These are phyloP conservation scores for Argya squamiceps DNA, from an alignment of 2,797 vertebrate genomes.

Conservation along the genomic window DNA sequence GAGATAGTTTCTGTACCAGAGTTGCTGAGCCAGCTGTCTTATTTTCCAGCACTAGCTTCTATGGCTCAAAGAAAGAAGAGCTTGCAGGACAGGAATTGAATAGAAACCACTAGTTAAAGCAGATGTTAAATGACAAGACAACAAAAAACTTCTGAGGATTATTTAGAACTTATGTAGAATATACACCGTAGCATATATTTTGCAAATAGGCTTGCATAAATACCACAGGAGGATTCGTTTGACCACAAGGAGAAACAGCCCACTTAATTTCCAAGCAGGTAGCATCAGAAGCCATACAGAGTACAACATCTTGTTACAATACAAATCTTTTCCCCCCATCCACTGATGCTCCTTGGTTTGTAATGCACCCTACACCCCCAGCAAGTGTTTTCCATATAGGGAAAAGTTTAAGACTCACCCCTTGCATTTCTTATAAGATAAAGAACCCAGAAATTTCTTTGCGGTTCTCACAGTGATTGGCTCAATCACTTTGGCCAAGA, in stretches of 20 bases:
- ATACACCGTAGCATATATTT: not conserved
- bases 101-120: not conserved
- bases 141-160: not conserved
- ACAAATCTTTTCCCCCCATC: slow-evolving; percentile 20
- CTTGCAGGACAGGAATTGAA: not conserved
- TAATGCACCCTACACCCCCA: too few species aligned
- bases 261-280: not conserved
- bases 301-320: not conserved
- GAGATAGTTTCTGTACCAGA: not conserved
- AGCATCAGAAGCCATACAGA: not conserved
- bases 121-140: not conserved
- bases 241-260: not conserved
- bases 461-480: too few species aligned
- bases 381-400: too few species aligned
- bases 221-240: not conserved
- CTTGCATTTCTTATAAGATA: too few species aligned
- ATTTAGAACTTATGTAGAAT: not conserved
- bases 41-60: not conserved
- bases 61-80: not conserved
- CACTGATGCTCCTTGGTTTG: not conserved
- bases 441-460: too few species aligned
- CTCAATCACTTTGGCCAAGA: too few species aligned
- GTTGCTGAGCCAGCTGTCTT: not conserved
- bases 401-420: too few species aligned
- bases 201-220: not conserved